These are phyloP conservation scores for Picus viridis DNA, from an alignment of 2,797 vertebrate species.

Conservation along the genomic window DNA sequence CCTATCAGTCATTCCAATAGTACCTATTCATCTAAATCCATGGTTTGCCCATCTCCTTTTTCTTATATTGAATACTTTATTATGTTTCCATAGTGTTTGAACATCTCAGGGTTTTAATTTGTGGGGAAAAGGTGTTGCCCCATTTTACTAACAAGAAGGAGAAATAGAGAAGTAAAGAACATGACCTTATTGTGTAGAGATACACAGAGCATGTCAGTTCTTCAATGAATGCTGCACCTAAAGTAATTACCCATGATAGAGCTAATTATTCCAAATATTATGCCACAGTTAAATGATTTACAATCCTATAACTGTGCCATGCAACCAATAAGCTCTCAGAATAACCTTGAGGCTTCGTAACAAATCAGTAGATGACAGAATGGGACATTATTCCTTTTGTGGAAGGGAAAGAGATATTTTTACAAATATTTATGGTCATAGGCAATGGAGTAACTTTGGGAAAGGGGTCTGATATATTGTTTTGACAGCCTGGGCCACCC, in stretches of 20 bases:
- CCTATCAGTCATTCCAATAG: background rate
- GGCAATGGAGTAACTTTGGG: background rate
- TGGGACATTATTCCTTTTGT: background rate
- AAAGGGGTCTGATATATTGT: background rate
- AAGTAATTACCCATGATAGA: background rate
- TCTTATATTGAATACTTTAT: background rate
- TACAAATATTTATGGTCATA: background rate
- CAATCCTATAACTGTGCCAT: background rate
- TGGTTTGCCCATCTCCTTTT: background rate
- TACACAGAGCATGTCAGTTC: background rate
- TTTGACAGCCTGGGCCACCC: background rate
- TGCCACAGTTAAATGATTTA: too few species aligned
- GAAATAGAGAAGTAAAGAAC: background rate
- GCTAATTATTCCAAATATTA: background rate
- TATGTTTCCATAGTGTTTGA: background rate
- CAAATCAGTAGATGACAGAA: background rate
- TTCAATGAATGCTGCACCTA: background rate
- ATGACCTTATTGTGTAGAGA: background rate
- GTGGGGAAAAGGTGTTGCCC: background rate
- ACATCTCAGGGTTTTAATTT: background rate
- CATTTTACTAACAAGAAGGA: background rate
- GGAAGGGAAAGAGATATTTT: background rate
- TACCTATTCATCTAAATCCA: background rate
- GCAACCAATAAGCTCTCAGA: background rate
- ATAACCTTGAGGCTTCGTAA: background rate